Conservation (phyloP, 2,888 invertebrate genomes). For the Eupeodes latifasciatus region DNA sequence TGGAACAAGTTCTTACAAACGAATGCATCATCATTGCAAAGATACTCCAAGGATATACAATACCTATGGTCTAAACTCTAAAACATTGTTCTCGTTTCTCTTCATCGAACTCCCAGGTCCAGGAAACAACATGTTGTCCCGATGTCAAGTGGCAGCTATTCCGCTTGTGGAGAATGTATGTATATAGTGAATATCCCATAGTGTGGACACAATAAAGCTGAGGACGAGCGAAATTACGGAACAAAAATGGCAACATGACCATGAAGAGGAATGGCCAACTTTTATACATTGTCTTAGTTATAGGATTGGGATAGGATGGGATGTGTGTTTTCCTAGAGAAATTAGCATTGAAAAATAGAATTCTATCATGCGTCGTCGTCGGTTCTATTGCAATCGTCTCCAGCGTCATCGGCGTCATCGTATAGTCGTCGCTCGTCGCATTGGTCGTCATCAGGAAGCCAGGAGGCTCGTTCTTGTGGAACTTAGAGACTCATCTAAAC, state of each 20-base stretch:
- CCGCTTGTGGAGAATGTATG: slow-evolving; percentile 37
- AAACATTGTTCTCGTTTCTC: slow-evolving; percentile 18
- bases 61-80: not conserved
- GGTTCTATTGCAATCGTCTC: no score
- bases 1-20: slow-evolving; percentile 45
- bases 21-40: not conserved
- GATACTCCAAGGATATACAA: slow-evolving; percentile 39
- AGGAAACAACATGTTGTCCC: slow-evolving; percentile 62
- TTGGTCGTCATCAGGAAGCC: not conserved
- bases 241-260: slow-evolving; percentile 73
- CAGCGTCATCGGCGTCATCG: not conserved
- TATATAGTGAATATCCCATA: not conserved
- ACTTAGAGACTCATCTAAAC: slow-evolving; percentile 2
- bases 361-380: not conserved
- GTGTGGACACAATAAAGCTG: slow-evolving; percentile 50
- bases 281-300: not conserved
- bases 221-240: slow-evolving; percentile 58
- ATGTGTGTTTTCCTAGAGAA: slow-evolving; percentile 52
- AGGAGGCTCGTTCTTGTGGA: slow-evolving; percentile 27
- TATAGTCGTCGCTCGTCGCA: not conserved
- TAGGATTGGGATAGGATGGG: slow-evolving; percentile 19
- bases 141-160: slow-evolving; percentile 62
- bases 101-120: slow-evolving; percentile 12
- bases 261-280: slow-evolving; percentile 58
- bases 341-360: slow-evolving; percentile 75